Conservation (phyloP, 2,797 vertebrate genomes). For the Babyrousa celebensis region DNA sequence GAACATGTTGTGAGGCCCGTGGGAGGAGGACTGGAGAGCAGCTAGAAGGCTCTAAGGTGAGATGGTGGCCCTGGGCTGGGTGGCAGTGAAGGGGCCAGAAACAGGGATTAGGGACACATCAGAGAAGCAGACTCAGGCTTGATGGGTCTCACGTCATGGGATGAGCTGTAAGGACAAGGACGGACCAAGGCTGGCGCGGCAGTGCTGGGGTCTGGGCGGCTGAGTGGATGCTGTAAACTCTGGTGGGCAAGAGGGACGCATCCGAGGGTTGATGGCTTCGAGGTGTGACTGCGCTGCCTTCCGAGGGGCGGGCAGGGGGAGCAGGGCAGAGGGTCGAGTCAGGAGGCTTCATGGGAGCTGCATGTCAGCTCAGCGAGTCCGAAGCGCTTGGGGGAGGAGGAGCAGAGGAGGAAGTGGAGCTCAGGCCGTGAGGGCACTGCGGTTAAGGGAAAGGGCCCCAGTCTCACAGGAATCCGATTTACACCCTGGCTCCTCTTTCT, state of each 20-base stretch:
- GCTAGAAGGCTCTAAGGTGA: background rate
- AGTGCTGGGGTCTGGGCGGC: background rate
- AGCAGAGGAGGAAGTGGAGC: background rate
- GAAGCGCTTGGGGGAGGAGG: background rate
- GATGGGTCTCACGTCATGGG: background rate
- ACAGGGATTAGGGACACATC: fast-evolving
- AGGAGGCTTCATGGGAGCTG: background rate
- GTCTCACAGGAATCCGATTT: background rate
- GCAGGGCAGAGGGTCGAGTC: no score
- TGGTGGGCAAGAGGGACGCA: background rate
- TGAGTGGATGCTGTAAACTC: background rate
- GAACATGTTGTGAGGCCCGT: no score
- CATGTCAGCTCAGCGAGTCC: background rate
- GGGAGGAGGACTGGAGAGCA: background rate
- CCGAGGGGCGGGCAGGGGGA: background rate
- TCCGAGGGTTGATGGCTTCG: fast-evolving
- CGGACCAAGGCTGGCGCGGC: fast-evolving
- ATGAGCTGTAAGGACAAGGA: background rate
- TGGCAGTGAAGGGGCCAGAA: background rate
- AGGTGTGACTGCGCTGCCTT: fast-evolving
- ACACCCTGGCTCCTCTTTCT: background rate
- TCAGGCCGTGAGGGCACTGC: background rate
- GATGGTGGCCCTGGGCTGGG: background rate
- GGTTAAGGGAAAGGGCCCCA: background rate
- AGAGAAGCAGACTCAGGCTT: background rate